A percentile compares a stretch with the other conserved stretches of the same genome.
Evolutionary conservation across 1,140 invertebrate genomes (phyloP).

Genomic region (Drosophila pruinosa): DNA sequence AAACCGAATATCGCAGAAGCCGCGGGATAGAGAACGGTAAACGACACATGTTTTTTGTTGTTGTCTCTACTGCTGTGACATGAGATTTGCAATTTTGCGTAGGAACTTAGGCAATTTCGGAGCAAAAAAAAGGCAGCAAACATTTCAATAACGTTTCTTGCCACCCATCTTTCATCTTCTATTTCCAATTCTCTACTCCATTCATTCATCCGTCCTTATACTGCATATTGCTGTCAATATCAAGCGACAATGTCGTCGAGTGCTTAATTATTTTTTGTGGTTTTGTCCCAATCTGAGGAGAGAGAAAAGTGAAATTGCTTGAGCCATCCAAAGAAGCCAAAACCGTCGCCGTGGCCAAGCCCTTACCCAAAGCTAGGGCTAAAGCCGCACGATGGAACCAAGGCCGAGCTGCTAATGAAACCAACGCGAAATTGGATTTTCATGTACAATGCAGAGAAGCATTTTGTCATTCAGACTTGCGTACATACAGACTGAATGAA

Average conservation of each 20-base stretch:
- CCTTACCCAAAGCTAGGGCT: neutral
- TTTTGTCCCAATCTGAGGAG: conserved; percentile 60
- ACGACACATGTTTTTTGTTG: conserved; percentile 29
- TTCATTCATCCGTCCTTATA: neutral
- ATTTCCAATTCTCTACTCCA: neutral
- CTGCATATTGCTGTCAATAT: conserved; percentile 60
- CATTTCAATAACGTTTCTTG: conserved; percentile 64
- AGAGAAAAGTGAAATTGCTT: conserved; percentile 61
- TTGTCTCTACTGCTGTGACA: conserved; percentile 24
- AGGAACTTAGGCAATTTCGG: conserved; percentile 37
- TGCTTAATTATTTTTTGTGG: conserved; percentile 80
- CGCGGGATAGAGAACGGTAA: conserved; percentile 24
- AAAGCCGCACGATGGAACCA: conserved; percentile 20
- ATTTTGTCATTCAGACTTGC: conserved; percentile 8
- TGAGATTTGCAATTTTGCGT: conserved; percentile 63
- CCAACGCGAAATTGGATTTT: conserved; percentile 75
- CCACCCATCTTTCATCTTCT: neutral
- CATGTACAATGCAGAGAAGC: conserved; percentile 64
- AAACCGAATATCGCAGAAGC: conserved; percentile 57
- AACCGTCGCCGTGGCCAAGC: neutral
- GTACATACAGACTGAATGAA: conserved; percentile 15
- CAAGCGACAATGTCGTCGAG: conserved; percentile 67
- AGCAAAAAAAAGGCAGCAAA: conserved; percentile 42
- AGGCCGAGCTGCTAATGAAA: conserved; percentile 70
- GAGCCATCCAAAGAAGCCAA: conserved; percentile 42